phyloP scores from a whole-genome alignment of 2,113 vertebrate genomes.

The Verasper variegatus region DNA sequence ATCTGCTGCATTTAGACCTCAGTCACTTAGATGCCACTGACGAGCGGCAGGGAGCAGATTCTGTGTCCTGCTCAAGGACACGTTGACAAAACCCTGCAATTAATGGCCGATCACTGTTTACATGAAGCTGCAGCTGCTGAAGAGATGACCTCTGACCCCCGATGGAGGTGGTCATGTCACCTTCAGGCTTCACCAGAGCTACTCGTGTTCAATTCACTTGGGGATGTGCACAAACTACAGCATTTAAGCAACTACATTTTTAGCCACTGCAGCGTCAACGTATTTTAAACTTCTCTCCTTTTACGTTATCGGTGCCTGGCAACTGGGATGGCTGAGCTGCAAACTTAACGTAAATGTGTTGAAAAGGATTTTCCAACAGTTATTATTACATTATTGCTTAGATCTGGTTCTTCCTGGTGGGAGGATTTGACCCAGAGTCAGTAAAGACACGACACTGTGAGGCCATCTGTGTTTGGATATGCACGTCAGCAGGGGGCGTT shows the following conservation, averaged over 20 bases:
- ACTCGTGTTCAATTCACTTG: background rate
- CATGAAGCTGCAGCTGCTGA: background rate
- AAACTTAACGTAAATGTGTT: too few relatives aligned
- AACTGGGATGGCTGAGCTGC: too few relatives aligned
- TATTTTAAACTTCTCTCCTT: too few relatives aligned
- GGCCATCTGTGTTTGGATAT: slow-evolving; percentile 55
- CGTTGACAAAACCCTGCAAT: background rate
- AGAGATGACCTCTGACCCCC: background rate
- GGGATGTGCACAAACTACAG: too few relatives aligned
- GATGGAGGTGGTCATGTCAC: background rate
- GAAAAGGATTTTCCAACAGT: too few relatives aligned
- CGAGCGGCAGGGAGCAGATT: too few relatives aligned
- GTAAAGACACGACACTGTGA: slow-evolving; percentile 40
- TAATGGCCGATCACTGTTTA: background rate
- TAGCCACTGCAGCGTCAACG: too few relatives aligned
- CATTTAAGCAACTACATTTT: too few relatives aligned
- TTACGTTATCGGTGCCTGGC: too few relatives aligned
- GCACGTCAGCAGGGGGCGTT: slow-evolving; percentile 37
- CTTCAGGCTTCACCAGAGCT: background rate
- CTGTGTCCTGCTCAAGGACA: slow-evolving; percentile 9
- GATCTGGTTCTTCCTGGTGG: too few relatives aligned
- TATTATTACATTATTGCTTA: too few relatives aligned
- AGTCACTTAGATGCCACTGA: background rate
- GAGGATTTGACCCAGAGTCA: slow-evolving; percentile 16
- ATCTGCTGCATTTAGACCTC: background rate